Percentiles rank a stretch among this genome's conserved stretches.
phyloP scores from a whole-genome alignment of 2,888 invertebrate genomes.

The Perizoma affinitatum region DNA sequence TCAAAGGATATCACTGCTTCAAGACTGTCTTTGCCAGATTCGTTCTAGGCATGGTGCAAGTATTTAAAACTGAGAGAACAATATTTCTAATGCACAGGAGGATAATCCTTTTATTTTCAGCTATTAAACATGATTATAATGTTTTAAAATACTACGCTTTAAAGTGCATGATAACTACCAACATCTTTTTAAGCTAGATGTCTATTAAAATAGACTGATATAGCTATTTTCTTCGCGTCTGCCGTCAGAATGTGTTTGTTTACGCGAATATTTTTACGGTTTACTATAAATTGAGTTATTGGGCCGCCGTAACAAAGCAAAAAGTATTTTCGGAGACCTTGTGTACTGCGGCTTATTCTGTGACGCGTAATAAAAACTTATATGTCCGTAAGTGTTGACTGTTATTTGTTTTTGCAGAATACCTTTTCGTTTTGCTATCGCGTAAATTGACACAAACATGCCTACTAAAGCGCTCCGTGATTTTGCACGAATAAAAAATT shows the following conservation, averaged over 20 bases:
- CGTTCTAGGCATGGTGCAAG: too few species aligned
- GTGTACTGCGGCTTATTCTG: slow-evolving; percentile 8
- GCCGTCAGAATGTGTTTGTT: slow-evolving; percentile 48
- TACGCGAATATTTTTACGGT: slow-evolving; percentile 43
- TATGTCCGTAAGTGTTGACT: slow-evolving; percentile 33
- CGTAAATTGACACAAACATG: slow-evolving; percentile 8
- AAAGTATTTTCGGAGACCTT: slow-evolving; percentile 31
- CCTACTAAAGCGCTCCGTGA: not conserved
- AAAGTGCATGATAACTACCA: too few species aligned
- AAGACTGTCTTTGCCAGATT: too few species aligned
- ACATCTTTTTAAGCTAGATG: too few species aligned
- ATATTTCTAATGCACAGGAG: too few species aligned
- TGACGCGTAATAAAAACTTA: slow-evolving; percentile 32
- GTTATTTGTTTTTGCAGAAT: slow-evolving; percentile 33
- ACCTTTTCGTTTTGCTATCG: slow-evolving; percentile 22
- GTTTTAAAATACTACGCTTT: too few species aligned
- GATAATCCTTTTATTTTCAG: too few species aligned
- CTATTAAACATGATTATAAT: too few species aligned
- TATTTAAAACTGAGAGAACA: too few species aligned
- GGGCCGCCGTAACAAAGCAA: slow-evolving; percentile 40
- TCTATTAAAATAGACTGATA: not conserved
- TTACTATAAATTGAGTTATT: slow-evolving; percentile 51
- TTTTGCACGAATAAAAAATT: not conserved
- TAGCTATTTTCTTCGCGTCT: slow-evolving; percentile 17
- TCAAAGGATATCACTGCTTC: too few species aligned